phyloP scores from a whole-genome alignment of 2,113 vertebrate genomes.

The Bufo gargarizans region DNA sequence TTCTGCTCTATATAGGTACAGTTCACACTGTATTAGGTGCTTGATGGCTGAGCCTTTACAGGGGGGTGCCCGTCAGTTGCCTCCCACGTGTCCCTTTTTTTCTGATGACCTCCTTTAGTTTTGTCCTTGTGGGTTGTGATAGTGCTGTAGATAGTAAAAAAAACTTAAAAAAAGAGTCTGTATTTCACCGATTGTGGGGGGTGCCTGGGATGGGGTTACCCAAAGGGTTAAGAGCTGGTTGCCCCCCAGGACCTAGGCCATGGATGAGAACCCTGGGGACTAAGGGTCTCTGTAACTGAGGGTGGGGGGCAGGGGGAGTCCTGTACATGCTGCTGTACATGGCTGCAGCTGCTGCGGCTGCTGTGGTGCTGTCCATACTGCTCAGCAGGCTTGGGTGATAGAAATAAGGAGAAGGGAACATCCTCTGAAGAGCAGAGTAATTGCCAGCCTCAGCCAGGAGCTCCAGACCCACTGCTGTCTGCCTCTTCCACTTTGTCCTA shows the following conservation, averaged over 20 bases:
- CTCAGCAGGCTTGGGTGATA: conserved; percentile 95
- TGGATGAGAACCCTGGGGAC: conserved; percentile 97
- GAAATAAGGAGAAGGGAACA: conserved; percentile 98
- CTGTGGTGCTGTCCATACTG: conserved; percentile 93
- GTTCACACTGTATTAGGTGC: conserved; percentile 62
- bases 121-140: conserved; percentile 66
- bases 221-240: conserved; percentile 91
- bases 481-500: conserved; percentile 96
- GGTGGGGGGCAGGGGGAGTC: conserved; percentile 92
- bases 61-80: conserved; percentile 7
- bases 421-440: conserved; percentile 95
- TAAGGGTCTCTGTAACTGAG: conserved; percentile 91
- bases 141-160: conserved; percentile 32
- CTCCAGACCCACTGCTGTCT: conserved; percentile 94
- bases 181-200: conserved; percentile 86
- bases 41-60: conserved; percentile 56
- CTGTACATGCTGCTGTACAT: conserved; percentile 99
- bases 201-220: conserved; percentile 86
- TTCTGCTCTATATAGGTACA: conserved; percentile 66
- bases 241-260: conserved; percentile 92
- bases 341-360: conserved; percentile 92
- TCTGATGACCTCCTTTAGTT: conserved; percentile 64
- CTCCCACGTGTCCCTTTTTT: conserved; percentile 22
- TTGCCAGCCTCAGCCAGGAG: conserved; percentile 94
- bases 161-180: neutral